Conservation (phyloP, 2,113 vertebrate genomes). For the Catharus bicknelli region DNA sequence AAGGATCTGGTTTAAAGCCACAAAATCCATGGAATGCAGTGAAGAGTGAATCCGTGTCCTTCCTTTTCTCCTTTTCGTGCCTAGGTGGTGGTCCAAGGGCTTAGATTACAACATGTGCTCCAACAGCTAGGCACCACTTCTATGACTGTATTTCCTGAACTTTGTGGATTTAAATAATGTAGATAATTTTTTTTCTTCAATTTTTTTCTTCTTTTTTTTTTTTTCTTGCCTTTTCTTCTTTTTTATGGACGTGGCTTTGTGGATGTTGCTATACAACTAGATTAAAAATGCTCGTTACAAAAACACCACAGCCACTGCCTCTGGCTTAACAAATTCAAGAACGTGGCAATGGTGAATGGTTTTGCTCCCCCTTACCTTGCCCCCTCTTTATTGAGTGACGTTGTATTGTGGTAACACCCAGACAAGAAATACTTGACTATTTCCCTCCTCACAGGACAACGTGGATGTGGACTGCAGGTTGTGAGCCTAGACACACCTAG, state of each 20-base stretch:
- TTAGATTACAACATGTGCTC: slow-evolving; percentile 64
- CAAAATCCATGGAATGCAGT: slow-evolving; percentile 60
- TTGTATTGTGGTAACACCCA: slow-evolving; percentile 71
- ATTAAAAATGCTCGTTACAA: background rate
- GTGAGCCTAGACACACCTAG: slow-evolving; percentile 66
- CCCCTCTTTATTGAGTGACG: slow-evolving; percentile 42
- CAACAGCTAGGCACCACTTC: slow-evolving; percentile 48
- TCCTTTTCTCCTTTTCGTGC: slow-evolving; percentile 51
- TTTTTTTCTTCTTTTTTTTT: background rate
- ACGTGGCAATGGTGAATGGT: slow-evolving; percentile 30
- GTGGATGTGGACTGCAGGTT: slow-evolving; percentile 73
- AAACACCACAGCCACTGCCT: background rate
- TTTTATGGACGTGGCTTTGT: background rate
- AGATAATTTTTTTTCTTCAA: background rate
- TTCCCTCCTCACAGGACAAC: slow-evolving; percentile 76
- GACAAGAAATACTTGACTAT: slow-evolving; percentile 73
- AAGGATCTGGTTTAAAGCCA: slow-evolving; percentile 67
- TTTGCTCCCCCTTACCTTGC: slow-evolving; percentile 6
- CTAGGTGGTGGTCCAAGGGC: slow-evolving; percentile 62
- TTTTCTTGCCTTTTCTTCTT: background rate
- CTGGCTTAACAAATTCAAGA: slow-evolving; percentile 49
- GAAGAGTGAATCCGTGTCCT: slow-evolving; percentile 52
- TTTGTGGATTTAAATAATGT: slow-evolving; percentile 63
- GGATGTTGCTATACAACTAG: slow-evolving; percentile 4
- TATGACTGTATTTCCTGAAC: slow-evolving; percentile 41